Percentiles rank a stretch among this genome's conserved stretches.
Evolutionary conservation across 2,797 vertebrate genomes (phyloP).

Genomic region (Phoeniculus purpureus): DNA sequence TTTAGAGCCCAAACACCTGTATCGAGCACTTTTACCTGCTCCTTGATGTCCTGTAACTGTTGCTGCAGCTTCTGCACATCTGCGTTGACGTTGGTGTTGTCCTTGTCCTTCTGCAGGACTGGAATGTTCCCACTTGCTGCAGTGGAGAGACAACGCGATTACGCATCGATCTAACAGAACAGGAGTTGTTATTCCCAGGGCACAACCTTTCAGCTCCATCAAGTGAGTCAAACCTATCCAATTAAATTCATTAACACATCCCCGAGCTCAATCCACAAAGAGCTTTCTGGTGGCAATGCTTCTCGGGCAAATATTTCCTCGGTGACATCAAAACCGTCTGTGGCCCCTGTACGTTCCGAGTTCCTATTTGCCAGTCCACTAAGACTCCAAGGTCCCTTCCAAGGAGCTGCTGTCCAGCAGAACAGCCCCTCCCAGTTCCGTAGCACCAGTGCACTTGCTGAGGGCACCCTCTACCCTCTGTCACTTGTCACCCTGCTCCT

Average conservation of each 20-base stretch:
- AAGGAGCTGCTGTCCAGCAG: too few relatives aligned
- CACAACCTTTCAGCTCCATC: background rate
- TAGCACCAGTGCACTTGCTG: too few relatives aligned
- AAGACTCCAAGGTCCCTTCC: too few relatives aligned
- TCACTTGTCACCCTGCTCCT: too few relatives aligned
- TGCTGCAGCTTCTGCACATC: conserved; percentile 98
- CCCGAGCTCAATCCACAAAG: background rate
- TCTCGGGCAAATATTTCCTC: background rate
- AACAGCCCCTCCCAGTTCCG: too few relatives aligned
- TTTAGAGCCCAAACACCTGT: background rate
- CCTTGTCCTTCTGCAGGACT: conserved; percentile 95
- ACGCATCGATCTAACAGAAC: background rate
- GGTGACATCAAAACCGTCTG: background rate
- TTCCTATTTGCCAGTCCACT: background rate
- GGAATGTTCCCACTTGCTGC: conserved; percentile 96
- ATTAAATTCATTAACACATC: background rate
- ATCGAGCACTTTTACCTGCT: conserved; percentile 84
- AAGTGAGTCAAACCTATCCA: background rate
- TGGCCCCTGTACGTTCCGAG: background rate
- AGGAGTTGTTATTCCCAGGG: background rate
- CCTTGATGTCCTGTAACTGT: conserved; percentile 98
- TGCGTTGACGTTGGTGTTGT: conserved; percentile 98
- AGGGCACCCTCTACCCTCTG: too few relatives aligned
- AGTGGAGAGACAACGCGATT: background rate
- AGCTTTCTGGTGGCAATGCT: background rate